Conservation (phyloP, 2,113 vertebrate species). For the Anolis carolinensis region DNA sequence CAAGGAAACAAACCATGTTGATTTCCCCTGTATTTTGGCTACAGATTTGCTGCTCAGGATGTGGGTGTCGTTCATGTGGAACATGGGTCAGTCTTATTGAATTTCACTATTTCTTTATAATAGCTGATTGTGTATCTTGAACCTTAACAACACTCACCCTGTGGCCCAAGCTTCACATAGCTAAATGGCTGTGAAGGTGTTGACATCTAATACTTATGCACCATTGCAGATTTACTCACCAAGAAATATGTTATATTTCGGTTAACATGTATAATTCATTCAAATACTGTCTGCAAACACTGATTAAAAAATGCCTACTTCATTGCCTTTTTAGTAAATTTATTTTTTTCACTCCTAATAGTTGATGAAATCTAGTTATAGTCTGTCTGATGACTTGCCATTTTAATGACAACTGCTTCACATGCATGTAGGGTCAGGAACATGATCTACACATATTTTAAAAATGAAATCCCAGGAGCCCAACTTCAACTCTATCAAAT, state of each 20-base stretch:
- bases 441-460: neutral
- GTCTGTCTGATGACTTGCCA: neutral
- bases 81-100: neutral
- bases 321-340: neutral
- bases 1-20: neutral
- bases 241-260: neutral
- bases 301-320: neutral
- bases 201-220: neutral
- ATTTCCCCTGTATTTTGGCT: neutral
- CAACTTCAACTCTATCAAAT: too few relatives aligned
- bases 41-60: neutral
- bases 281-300: neutral
- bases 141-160: neutral
- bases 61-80: neutral
- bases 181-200: neutral
- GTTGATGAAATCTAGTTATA: neutral
- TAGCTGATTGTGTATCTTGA: neutral
- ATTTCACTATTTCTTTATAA: neutral
- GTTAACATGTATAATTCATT: too few relatives aligned
- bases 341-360: neutral
- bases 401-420: neutral
- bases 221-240: neutral
- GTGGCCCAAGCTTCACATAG: neutral
- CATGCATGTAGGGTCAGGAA: neutral
- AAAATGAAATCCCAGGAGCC: neutral